Percentiles rank a stretch among this genome's conserved stretches.
Conservation (phyloP, 2,113 vertebrate genomes). For the Xyliphius kryptos region DNA sequence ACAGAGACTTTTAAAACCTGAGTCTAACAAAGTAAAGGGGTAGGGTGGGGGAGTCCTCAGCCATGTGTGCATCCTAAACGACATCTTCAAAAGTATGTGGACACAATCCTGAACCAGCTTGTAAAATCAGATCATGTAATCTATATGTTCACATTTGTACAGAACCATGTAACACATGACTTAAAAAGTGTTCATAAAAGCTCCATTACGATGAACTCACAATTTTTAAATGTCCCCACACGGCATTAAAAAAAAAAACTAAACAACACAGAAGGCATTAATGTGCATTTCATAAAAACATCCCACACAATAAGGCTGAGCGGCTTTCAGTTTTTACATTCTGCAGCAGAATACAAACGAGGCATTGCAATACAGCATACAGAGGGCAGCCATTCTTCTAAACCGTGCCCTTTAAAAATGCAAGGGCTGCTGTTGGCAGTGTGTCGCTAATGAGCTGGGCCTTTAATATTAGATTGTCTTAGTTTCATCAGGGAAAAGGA, state of each 20-base stretch:
- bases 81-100: too few relatives aligned
- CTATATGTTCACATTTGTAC: too few relatives aligned
- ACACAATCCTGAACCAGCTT: too few relatives aligned
- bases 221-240: neutral
- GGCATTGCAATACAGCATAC: conserved; percentile 8
- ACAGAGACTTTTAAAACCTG: too few relatives aligned
- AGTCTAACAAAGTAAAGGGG: too few relatives aligned
- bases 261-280: neutral
- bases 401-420: conserved; percentile 59
- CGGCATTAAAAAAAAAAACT: too few relatives aligned
- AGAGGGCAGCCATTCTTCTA: conserved; percentile 43
- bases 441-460: conserved; percentile 63
- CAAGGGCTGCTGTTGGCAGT: conserved; percentile 57
- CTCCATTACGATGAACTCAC: neutral
- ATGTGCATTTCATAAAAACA: conserved; percentile 2
- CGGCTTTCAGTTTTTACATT: conserved; percentile 1
- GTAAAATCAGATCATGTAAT: too few relatives aligned
- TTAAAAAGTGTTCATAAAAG: too few relatives aligned
- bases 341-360: conserved; percentile 3
- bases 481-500: conserved; percentile 53
- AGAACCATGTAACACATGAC: too few relatives aligned
- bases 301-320: neutral
- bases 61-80: too few relatives aligned
- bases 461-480: conserved; percentile 62
- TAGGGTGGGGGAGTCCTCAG: too few relatives aligned